Evolutionary conservation across 2,113 vertebrate species (phyloP).

Genomic region (Irena cyanogastra): DNA sequence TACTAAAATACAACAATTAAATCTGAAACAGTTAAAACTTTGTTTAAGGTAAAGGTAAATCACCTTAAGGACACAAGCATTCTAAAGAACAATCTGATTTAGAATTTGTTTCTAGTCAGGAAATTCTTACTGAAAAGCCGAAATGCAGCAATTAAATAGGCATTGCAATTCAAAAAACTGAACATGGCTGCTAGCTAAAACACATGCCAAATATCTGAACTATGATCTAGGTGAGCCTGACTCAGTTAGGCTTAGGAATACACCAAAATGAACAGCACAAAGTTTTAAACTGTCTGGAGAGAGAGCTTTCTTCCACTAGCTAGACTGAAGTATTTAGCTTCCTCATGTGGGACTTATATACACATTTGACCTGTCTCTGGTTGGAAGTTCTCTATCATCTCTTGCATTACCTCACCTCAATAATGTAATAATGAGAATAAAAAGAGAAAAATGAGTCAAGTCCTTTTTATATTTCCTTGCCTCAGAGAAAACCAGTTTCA

Average conservation of each 20-base stretch:
- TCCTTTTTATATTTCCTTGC: neutral
- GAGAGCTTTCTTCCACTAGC: neutral
- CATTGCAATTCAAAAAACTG: neutral
- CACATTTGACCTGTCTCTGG: neutral
- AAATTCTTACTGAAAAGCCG: neutral
- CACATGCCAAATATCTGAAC: neutral
- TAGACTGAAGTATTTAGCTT: neutral
- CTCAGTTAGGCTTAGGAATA: neutral
- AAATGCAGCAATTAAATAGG: neutral
- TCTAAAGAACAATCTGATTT: neutral
- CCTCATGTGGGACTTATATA: neutral
- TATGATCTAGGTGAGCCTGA: neutral
- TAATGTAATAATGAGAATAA: neutral
- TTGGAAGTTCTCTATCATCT: neutral
- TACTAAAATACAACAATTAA: neutral
- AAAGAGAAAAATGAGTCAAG: neutral
- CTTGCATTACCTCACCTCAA: neutral
- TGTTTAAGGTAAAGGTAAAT: neutral
- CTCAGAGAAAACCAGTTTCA: neutral
- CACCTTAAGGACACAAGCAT: neutral
- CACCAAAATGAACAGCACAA: neutral
- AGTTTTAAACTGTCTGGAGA: neutral
- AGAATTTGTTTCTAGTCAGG: neutral
- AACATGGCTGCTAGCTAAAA: neutral
- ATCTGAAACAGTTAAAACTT: neutral